Evolutionary conservation across 2,113 vertebrate genomes (phyloP).

Genomic region (Gobio gobio): DNA sequence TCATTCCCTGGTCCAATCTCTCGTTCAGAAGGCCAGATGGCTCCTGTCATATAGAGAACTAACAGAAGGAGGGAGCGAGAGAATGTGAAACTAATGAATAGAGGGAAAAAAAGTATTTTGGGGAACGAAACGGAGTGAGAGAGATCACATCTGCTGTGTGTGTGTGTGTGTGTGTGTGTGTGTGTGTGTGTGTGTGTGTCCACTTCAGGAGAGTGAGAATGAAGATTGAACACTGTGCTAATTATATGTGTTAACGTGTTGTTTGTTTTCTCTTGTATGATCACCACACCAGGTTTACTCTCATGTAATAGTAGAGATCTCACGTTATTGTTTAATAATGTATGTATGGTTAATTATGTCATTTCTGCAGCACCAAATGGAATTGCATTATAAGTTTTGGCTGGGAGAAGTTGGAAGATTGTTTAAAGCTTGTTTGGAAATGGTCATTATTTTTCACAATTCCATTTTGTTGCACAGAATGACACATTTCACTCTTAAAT

Average conservation of each 20-base stretch:
- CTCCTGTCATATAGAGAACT: conserved; percentile 62
- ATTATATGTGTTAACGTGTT: conserved; percentile 10
- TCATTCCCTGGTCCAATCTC: conserved; percentile 52
- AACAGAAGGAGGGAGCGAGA: conserved; percentile 53
- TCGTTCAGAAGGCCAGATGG: conserved; percentile 68
- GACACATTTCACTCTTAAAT: not conserved
- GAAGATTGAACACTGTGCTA: not conserved
- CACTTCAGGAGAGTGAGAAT: not conserved
- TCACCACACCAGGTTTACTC: not conserved
- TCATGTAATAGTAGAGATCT: not conserved
- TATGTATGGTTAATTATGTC: not conserved
- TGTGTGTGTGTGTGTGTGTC: not conserved
- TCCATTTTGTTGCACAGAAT: not conserved
- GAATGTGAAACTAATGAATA: conserved; percentile 59
- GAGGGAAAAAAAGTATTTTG: conserved; percentile 58
- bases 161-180: not conserved
- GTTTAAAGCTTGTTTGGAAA: not conserved
- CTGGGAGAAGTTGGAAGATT: not conserved
- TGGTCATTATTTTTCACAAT: not conserved
- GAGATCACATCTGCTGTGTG: conserved; percentile 25
- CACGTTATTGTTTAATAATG: not conserved
- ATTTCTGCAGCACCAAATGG: not conserved
- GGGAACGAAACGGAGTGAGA: conserved; percentile 7
- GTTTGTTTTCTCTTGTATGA: conserved; percentile 25
- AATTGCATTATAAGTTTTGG: not conserved